Base-by-base conservation (phyloP, 2,113 vertebrate species). In the Cnemophilus loriae region DNA sequence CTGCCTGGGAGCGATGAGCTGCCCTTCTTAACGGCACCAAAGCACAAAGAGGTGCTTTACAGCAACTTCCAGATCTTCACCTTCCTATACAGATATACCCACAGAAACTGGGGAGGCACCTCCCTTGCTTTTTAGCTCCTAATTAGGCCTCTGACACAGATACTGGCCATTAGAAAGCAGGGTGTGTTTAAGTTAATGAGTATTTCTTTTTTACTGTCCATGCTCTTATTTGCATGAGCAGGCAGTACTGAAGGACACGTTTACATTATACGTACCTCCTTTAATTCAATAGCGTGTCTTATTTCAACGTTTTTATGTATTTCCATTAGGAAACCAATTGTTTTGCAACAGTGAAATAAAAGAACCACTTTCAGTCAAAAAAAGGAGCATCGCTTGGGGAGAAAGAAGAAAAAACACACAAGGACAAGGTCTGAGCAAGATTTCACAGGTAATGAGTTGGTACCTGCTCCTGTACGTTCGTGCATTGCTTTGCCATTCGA, bases 391-490 rank as follows among this genome's bases (percentile, higher is more conserved):
- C 23, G 19, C 33, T 3, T 50, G 5, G 13, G 10, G 21, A 86
- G 11, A 65, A 86, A 84, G 28, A 83, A 81, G 11, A 14, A 89
- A 90, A 83, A 52, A 0, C 9, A 39, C 30, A 18, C 0, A 2
- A 12, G 6, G 56, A 39, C 9, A 20, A 92, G 50, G 37, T 65
- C 37, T 11, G 46, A 84, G 71, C 2, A 1, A 46, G 35, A 37
- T 16, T 49, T 32, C 69, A 56, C 20, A 55, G 26, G 39, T 4
- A 83, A 13, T 4, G 3, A 47, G 35, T 6, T 55, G 19, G 10
- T 30, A 44, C 6, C 2, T 3, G 32, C 26, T 75, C 47, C 42
- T 4, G 0, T 22, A 5, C 3, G 12, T 13, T 52, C 50, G 64
- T 59, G 20, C 28, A 22, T 3, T 6, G 2, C 59, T 83, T 46